These are phyloP conservation scores for Alexandromys fortis DNA, from an alignment of 2,113 vertebrate species.

Conservation along the genomic window DNA sequence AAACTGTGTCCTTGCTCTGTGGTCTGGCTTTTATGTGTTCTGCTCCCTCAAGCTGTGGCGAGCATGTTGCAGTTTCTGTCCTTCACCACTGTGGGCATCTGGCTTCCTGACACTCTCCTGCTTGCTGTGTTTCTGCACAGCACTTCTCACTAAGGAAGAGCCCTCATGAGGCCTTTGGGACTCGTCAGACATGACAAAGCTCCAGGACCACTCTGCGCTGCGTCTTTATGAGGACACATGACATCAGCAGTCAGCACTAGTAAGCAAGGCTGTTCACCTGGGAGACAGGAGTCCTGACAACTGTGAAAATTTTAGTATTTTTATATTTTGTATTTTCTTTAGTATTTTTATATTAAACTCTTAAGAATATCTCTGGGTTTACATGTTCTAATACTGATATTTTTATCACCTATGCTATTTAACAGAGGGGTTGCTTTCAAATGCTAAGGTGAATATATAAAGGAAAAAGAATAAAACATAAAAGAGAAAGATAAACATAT, in stretches of 20 bases:
- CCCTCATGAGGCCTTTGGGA: neutral
- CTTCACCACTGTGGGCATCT: neutral
- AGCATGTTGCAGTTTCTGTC: neutral
- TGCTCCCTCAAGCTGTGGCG: neutral
- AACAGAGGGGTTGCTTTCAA: neutral
- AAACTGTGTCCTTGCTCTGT: neutral
- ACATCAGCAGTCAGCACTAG: neutral
- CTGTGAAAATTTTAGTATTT: neutral
- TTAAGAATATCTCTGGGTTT: neutral
- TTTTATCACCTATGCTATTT: neutral
- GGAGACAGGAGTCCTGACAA: neutral
- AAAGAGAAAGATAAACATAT: neutral
- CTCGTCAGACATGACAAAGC: neutral
- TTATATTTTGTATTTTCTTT: neutral
- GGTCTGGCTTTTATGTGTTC: neutral
- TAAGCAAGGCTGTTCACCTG: neutral
- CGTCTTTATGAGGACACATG: neutral
- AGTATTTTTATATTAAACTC: conserved; percentile 27
- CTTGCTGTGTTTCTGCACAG: neutral
- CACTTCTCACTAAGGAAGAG: neutral
- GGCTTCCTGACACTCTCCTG: neutral
- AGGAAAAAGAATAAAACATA: neutral
- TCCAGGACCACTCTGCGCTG: neutral
- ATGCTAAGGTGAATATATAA: conserved; percentile 10
- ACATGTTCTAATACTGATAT: neutral